Conservation (phyloP, 2,888 invertebrate genomes). For the Neoaliturus tenellus region DNA sequence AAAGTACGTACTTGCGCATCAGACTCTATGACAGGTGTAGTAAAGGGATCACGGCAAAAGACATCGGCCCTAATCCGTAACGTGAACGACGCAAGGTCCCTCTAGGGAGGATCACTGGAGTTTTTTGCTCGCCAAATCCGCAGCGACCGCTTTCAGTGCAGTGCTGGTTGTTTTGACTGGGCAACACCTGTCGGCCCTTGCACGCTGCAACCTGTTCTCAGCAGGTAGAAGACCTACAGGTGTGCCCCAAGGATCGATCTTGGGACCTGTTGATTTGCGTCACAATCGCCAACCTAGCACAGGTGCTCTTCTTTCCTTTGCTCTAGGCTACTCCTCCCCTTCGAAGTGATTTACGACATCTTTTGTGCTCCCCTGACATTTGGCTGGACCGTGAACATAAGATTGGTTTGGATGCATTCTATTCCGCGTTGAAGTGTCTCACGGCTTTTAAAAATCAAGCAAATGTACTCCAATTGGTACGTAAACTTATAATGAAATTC, state of each 20-base stretch:
- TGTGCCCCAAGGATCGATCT: slow-evolving; percentile 29
- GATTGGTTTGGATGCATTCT: too few species aligned
- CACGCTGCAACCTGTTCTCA: slow-evolving; percentile 27
- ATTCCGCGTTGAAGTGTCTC: too few species aligned
- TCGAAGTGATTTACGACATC: neutral
- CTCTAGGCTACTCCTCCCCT: neutral
- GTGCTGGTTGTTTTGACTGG: slow-evolving; percentile 39
- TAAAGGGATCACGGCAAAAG: too few species aligned
- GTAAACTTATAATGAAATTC: too few species aligned
- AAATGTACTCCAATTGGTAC: too few species aligned
- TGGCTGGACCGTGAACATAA: neutral
- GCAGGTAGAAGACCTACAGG: slow-evolving; percentile 36
- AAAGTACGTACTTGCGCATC: too few species aligned
- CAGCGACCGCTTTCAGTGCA: neutral
- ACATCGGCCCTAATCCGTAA: neutral
- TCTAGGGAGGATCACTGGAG: neutral
- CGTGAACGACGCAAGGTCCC: neutral
- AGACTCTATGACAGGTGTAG: too few species aligned
- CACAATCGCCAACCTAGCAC: slow-evolving; percentile 22
- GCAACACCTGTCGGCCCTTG: slow-evolving; percentile 19
- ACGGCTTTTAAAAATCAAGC: too few species aligned
- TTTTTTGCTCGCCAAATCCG: slow-evolving; percentile 25
- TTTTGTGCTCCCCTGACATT: neutral
- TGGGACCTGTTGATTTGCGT: slow-evolving; percentile 32
- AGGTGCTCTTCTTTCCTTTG: slow-evolving; percentile 26